Conservation (phyloP, 2,797 vertebrate genomes). For the Allobates femoralis region DNA sequence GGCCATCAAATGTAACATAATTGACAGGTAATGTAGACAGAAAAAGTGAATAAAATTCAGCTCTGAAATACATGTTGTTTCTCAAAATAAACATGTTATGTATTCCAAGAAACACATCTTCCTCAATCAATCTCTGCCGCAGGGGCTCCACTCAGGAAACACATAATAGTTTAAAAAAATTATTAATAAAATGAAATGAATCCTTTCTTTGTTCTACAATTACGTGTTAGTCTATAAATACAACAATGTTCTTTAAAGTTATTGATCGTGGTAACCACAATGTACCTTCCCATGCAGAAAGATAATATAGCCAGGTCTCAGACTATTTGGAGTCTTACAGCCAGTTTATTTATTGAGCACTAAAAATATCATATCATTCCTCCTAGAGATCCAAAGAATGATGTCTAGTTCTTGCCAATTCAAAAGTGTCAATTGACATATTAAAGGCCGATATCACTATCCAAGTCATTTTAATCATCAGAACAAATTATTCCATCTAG, state of each 20-base stretch:
- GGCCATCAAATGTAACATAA: constrained; percentile 24
- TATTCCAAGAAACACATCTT: constrained; percentile 38
- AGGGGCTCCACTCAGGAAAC: constrained; percentile 16
- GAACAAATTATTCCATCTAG: neutral
- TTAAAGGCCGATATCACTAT: neutral
- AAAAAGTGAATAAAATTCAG: constrained; percentile 35
- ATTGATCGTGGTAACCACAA: neutral
- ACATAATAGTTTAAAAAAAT: neutral
- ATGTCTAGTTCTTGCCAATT: neutral
- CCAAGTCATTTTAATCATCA: neutral
- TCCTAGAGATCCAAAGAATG: neutral
- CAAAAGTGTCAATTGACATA: neutral
- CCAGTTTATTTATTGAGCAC: neutral
- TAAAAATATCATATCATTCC: constrained; percentile 8
- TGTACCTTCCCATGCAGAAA: constrained; percentile 5
- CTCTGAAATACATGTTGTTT: constrained; percentile 34
- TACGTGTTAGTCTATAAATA: neutral
- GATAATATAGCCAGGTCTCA: neutral
- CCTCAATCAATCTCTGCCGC: constrained; percentile 33
- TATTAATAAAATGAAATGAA: constrained; percentile 13
- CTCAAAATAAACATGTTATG: constrained; percentile 53
- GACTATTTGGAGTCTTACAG: neutral
- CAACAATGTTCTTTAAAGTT: neutral
- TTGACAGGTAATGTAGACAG: constrained; percentile 16
- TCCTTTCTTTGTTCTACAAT: neutral